Conservation (phyloP, 2,797 vertebrate genomes). For the Typhlichthys eigenmanni region DNA sequence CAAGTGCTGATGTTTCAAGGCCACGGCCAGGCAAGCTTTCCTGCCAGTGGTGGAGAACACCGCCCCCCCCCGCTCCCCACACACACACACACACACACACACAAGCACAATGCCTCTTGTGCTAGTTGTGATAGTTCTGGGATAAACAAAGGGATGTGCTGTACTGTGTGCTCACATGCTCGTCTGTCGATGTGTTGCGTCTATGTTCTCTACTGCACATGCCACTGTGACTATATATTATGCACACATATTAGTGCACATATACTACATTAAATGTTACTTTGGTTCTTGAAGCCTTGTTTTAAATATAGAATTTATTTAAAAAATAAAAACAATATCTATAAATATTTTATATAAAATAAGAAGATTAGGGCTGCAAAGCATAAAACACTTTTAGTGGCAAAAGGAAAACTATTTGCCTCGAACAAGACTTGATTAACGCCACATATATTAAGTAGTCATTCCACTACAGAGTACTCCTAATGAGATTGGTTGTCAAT, state of each 20-base stretch:
- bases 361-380: no score
- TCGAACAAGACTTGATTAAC: constrained; percentile 32
- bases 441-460: constrained; percentile 21
- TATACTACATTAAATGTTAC: no score
- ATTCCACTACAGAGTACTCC: constrained; percentile 39
- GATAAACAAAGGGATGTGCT: neutral
- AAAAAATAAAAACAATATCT: no score
- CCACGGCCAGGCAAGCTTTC: constrained; percentile 23
- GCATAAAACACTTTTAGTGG: no score
- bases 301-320: no score
- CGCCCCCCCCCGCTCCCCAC: neutral
- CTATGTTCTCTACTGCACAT: neutral
- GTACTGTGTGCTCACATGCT: neutral
- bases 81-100: no score
- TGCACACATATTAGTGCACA: no score
- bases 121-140: neutral
- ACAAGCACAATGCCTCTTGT: constrained; percentile 27
- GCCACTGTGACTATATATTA: no score
- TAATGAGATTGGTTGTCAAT: constrained; percentile 47
- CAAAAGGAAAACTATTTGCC: no score
- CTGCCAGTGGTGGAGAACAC: constrained; percentile 35
- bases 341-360: no score
- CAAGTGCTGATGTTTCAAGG: constrained; percentile 47
- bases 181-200: neutral
- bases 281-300: no score